These are phyloP conservation scores for Drosophila affinis DNA, from an alignment of 2,888 invertebrate genomes.

Conservation along the genomic window DNA sequence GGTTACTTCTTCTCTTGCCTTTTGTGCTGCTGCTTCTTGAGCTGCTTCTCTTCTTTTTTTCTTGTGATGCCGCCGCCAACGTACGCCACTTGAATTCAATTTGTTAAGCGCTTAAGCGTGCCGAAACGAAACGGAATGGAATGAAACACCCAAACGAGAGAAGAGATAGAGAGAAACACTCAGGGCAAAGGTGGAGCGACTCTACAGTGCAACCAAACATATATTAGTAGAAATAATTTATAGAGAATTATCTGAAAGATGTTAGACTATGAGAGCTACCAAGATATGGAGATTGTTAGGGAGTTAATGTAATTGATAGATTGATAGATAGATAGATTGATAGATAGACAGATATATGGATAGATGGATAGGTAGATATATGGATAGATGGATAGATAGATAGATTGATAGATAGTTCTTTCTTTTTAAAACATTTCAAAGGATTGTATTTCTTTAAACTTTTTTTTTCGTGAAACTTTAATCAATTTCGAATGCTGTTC, in stretches of 20 bases:
- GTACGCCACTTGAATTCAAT: constrained; percentile 51
- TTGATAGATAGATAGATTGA: too few species aligned
- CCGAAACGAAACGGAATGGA: constrained; percentile 53
- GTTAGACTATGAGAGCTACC: too few species aligned
- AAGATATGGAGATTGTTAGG: too few species aligned
- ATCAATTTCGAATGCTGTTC: not conserved
- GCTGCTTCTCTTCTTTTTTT: constrained; percentile 12
- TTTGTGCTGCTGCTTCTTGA: constrained; percentile 32
- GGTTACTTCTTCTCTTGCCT: constrained; percentile 32
- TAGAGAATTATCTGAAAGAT: not conserved
- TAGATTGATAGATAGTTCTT: too few species aligned
- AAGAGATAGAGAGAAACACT: not conserved
- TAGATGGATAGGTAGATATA: too few species aligned
- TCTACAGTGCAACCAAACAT: constrained; percentile 22
- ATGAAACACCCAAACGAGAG: constrained; percentile 31
- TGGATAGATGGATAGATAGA: too few species aligned
- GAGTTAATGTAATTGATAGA: too few species aligned
- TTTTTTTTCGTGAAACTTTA: too few species aligned
- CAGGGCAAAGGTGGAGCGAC: not conserved
- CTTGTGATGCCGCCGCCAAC: constrained; percentile 13
- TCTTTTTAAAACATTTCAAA: too few species aligned
- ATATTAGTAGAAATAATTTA: not conserved
- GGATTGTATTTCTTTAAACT: too few species aligned
- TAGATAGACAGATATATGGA: too few species aligned
- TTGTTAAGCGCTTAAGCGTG: constrained; percentile 53